Evolutionary conservation across 2,797 vertebrate species (phyloP), one percentile per base, ranked within the genome.

Genomic region (Cynodonichthys magdalenae): DNA sequence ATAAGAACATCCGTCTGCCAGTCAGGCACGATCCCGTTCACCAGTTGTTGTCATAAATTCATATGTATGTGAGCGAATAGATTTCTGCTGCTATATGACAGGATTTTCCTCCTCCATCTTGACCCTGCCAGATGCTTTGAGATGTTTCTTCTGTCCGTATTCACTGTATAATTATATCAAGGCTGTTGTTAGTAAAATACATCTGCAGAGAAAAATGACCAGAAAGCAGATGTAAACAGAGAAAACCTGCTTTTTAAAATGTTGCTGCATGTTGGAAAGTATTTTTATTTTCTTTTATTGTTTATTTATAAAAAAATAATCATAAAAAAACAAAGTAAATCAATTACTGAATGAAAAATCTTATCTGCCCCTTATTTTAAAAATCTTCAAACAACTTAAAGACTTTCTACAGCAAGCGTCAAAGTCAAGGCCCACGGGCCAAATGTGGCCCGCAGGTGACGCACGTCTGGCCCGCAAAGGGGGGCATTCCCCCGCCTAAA

Each of bases 1-100:
- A 84, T 79, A 81, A 85, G 84, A 86, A 75, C 77, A 86, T 86
- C 81, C 80, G 74, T 85, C 86, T 78, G 81, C 79, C 72, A 81
- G 80, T 89, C 88, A 80, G 86, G 88, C 78, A 86, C 71, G 68
- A 74, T 74, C 85, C 85, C 81, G 83, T 67, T 69, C 83, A 84
- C 82, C 88, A 83, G 86, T 88, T 84, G 84, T 87, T 88, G 85
- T 87, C 83, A 80, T 71, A 74, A 81, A 87, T 89, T 83, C 87
- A 87, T 86, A 87, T 83, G 88, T 80, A 83, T 63, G 80, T 67
- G 45, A 76, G 73, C 83, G 79, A 87, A 87, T 84, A 82, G 75
- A 89, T 85, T 76, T 84, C 71, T n/a, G 59, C 79, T 39, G 67
- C 72, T 78, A 75, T 68, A 65, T 85, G 89, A 89, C 87, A 84